Evolutionary conservation across 2,888 invertebrate species (phyloP).

Genomic region (Macrophya alboannulata): DNA sequence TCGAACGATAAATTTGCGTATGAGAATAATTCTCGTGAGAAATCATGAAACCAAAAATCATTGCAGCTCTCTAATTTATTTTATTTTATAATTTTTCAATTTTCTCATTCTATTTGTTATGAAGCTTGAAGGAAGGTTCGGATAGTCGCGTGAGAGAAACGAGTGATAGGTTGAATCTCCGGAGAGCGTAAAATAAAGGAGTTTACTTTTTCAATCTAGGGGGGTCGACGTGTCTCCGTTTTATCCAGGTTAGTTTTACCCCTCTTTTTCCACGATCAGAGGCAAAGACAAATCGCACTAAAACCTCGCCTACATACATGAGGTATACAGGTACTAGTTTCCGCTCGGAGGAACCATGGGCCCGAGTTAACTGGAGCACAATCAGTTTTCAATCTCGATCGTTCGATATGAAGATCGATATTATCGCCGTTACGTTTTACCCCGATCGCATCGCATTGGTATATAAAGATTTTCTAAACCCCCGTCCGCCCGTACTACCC

Average conservation of each 20-base stretch:
- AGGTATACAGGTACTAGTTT: constrained; percentile 18
- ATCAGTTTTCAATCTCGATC: constrained; percentile 45
- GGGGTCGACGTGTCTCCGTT: not conserved
- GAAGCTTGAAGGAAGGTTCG: not conserved
- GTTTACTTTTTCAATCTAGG: constrained; percentile 48
- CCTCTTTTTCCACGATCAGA: not conserved
- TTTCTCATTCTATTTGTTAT: not conserved
- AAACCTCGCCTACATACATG: not conserved
- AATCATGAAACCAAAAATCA: too few relatives aligned
- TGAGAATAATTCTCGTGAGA: too few relatives aligned
- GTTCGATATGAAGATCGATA: constrained; percentile 43
- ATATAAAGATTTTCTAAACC: not conserved
- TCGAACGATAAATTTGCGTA: too few relatives aligned
- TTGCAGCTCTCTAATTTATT: not conserved
- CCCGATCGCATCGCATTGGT: not conserved
- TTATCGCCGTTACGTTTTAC: constrained; percentile 11
- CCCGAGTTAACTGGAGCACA: not conserved
- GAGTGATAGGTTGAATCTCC: constrained; percentile 45
- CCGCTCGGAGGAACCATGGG: constrained; percentile 16
- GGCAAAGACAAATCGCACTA: constrained; percentile 38
- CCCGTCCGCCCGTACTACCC: not conserved
- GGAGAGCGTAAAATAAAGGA: constrained; percentile 39
- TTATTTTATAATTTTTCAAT: not conserved
- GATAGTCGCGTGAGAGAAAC: not conserved
- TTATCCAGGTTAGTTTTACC: not conserved